Conservation (phyloP, 2,113 vertebrate species). For the Sceloporus tristichus region DNA sequence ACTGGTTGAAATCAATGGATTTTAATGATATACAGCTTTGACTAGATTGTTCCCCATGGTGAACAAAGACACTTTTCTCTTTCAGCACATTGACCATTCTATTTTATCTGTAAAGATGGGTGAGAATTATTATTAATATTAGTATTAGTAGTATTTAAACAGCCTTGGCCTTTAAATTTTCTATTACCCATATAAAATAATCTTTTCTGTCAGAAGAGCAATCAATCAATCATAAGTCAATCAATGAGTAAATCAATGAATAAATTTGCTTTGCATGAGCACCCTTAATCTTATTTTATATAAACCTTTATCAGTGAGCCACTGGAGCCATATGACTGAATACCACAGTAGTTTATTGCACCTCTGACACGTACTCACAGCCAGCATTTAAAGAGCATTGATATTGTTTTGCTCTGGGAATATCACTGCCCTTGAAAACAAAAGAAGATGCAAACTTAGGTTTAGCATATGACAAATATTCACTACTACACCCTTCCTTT, state of each 20-base stretch:
- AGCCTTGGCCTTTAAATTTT: slow-evolving; percentile 50
- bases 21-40: not conserved
- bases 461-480: not conserved
- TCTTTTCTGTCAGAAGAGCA: slow-evolving; percentile 53
- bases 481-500: not conserved
- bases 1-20: not conserved
- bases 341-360: slow-evolving; percentile 3
- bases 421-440: not conserved
- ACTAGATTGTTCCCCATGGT: not conserved
- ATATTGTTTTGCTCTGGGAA: not conserved
- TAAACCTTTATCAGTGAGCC: slow-evolving; percentile 25
- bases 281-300: slow-evolving; percentile 52
- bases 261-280: slow-evolving; percentile 53
- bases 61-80: not conserved
- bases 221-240: slow-evolving; percentile 63
- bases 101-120: not conserved
- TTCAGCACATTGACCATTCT: not conserved
- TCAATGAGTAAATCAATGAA: slow-evolving; percentile 54
- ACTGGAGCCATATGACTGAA: not conserved
- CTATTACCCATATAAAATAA: slow-evolving; percentile 50
- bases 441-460: not conserved
- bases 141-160: not conserved
- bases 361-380: not conserved
- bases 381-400: slow-evolving; percentile 13
- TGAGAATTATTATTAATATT: not conserved